Conservation (phyloP, 2,888 invertebrate genomes). For the Arrhopalites spinosus region DNA sequence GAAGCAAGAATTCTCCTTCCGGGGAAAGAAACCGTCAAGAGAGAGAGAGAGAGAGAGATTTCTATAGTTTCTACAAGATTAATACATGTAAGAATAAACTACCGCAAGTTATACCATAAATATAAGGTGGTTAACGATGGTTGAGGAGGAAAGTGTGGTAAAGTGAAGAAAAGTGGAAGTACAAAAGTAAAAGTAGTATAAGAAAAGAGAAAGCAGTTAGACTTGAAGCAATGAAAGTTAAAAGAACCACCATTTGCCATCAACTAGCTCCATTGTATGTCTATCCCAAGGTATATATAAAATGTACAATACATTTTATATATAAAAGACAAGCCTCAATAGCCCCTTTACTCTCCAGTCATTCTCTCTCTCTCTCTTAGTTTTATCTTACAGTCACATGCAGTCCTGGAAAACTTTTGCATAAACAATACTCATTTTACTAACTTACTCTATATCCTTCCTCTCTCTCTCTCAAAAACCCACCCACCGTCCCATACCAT, state of each 20-base stretch:
- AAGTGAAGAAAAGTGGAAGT: background rate
- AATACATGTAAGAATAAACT: no score
- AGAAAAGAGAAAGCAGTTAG: background rate
- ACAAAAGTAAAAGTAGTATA: background rate
- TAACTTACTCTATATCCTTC: background rate
- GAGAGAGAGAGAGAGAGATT: no score
- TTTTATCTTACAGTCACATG: constrained; percentile 15
- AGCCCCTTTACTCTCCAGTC: background rate
- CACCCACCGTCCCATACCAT: background rate
- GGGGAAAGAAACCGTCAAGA: no score
- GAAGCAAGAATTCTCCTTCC: no score
- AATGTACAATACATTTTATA: background rate
- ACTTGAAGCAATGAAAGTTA: no score
- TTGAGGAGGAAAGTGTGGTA: no score
- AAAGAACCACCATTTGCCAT: background rate
- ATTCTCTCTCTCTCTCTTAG: background rate
- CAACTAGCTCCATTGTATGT: background rate
- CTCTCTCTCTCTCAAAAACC: background rate
- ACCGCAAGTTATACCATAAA: no score
- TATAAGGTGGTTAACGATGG: no score
- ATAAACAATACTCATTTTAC: constrained; percentile 14
- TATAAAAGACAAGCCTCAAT: background rate
- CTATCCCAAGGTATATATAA: background rate
- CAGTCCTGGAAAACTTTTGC: constrained; percentile 2
- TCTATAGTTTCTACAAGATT: no score